Base-by-base conservation (phyloP, 2,888 invertebrate genomes). In the Marronus borbonicus region DNA sequence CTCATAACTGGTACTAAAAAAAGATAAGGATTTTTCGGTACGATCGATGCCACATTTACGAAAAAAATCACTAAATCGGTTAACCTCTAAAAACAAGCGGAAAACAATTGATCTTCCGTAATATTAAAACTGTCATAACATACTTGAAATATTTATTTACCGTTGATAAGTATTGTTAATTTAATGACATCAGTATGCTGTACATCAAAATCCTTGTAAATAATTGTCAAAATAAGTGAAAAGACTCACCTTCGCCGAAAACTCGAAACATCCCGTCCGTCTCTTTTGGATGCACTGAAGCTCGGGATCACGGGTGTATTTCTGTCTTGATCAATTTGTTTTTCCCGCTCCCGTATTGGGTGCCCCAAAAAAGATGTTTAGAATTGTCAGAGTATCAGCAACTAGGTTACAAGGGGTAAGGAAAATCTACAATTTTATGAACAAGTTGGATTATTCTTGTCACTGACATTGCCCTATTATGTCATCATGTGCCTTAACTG, bases 311-410 rank as follows among this genome's bases (percentile, higher is more conserved):
- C 77, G 79, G 79, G 79, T 80, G 80, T 74, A 80, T 77, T 72
- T 76, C 75, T 76, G 74, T 80, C 76, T 78, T 66, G 75, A 79
- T 76, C 77, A 76, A 66, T 79, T 81, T 81, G 79, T 80, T 80
- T 80, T 74, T 79, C 65, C 79, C 80, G 78, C 78, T 80, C 79
- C 83, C 83, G 84, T 85, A 84, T 84, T 84, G 84, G 83, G 83
- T 83, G 80, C 84, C 82, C 82, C 82, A 80, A 58, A 70, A 79
- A 86, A 83, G 82, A 88, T 88, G 88, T 86, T 86, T 81, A 85
- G 86, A 84, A 81, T 87, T 78, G 80, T 86, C 76, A 83, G 85
- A 78, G 68, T 82, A 72, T 78, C 83, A 76, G 81, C 84, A 78
- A 81, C 83, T 72, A 84, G 84, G 81, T 78, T 84, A 58, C 81